Base-by-base conservation (phyloP, 2,888 invertebrate genomes). In the Subacronicta megacephala region DNA sequence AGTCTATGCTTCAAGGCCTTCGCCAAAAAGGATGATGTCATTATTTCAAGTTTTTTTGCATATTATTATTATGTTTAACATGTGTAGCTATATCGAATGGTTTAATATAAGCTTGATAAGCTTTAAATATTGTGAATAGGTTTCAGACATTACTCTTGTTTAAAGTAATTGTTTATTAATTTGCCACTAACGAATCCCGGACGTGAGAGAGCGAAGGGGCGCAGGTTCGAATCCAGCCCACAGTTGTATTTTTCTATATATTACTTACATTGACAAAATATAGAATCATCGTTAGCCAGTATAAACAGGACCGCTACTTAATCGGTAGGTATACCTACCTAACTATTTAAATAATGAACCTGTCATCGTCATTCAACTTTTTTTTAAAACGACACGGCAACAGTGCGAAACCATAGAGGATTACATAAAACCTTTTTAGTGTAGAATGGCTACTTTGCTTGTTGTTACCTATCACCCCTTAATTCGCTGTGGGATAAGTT, bases 1-100 rank as follows among this genome's bases (percentile, higher is more conserved):
- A 70, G 41, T 69, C 74, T 74, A 70, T 69, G 62, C 49, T 60
- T 61, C 77, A 76, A 76, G 75, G 77, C 59, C 66, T 53, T 31
- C 15, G 45, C 58, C 59, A 63, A 67, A 58, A 44, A 45, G 15
- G 61, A 50, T 75, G 75, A 75, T 72, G 72, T 75, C 71, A 75
- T 58, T 42, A 49, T 53, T 44, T 49, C 47, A 42, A 56, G 69
- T 68, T 67, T 67, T n/a, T 60, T 56, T 49, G 40, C 49, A 15
- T 51, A 62, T 62, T 65, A 67, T 62, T 66, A 57, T 49, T 67
- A 67, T 33, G 52, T 47, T 2, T 23, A 58, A 49, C 43, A 62
- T 57, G 57, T 62, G 44, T 60, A 40, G 43, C 9, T 52, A 38
- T 42, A 38, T 45, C 26, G 26, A 46, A 49, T 29, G 53, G 38